A percentile compares a stretch with the other conserved stretches of the same genome.
Evolutionary conservation across 2,797 vertebrate genomes (phyloP).

Genomic region (Parambassis ranga): DNA sequence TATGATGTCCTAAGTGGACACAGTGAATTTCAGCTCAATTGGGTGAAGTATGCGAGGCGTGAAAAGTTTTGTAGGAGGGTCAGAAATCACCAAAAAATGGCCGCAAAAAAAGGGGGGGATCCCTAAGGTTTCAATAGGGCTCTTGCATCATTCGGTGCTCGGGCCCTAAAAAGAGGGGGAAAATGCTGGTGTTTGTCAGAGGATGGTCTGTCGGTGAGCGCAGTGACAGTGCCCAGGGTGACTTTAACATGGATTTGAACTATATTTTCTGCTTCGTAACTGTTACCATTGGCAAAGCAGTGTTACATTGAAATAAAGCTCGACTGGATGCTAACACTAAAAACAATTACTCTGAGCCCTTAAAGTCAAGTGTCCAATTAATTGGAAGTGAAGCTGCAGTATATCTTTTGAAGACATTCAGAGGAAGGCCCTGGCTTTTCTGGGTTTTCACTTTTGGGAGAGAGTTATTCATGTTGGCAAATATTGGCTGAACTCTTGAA

Average conservation of each 20-base stretch:
- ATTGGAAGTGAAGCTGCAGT: slow-evolving; percentile 59
- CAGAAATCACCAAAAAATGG: too few relatives aligned
- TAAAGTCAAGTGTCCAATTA: slow-evolving; percentile 50
- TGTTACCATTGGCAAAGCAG: slow-evolving; percentile 52
- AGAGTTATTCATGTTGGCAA: slow-evolving; percentile 61
- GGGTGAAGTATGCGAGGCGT: too few relatives aligned
- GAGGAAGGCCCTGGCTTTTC: slow-evolving; percentile 33
- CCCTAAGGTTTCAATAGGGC: too few relatives aligned
- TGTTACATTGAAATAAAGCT: slow-evolving; percentile 50
- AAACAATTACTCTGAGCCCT: slow-evolving; percentile 46
- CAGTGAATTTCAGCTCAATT: too few relatives aligned
- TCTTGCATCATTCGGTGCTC: too few relatives aligned
- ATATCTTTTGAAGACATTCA: slow-evolving; percentile 55
- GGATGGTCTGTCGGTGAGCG: slow-evolving; percentile 15
- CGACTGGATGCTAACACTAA: slow-evolving; percentile 34
- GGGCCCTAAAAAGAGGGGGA: too few relatives aligned
- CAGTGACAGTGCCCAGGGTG: slow-evolving; percentile 30
- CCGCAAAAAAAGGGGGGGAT: too few relatives aligned
- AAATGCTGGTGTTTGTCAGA: slow-evolving; percentile 22
- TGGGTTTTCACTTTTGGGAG: slow-evolving; percentile 28
- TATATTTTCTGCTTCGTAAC: slow-evolving; percentile 32
- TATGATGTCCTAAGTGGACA: too few relatives aligned
- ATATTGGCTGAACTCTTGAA: slow-evolving; percentile 57
- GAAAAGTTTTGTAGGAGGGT: too few relatives aligned
- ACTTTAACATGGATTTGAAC: slow-evolving; percentile 42